Evolutionary conservation across 2,113 vertebrate genomes (phyloP).

Genomic region (Odobenus rosmarus): DNA sequence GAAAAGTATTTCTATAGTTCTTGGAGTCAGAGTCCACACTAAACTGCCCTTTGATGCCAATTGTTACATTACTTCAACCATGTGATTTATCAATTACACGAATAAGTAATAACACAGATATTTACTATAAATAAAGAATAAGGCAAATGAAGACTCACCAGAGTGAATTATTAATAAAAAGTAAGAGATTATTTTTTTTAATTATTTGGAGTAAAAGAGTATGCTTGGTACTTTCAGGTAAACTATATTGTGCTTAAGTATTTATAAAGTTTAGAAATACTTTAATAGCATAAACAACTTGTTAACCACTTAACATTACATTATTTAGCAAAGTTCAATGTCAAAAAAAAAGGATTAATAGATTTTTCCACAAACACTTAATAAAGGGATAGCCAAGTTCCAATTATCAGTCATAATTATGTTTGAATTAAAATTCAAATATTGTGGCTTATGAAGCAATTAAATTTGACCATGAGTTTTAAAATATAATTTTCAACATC

Average conservation of each 20-base stretch:
- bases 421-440: neutral
- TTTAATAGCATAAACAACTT: neutral
- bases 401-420: neutral
- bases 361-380: neutral
- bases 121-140: neutral
- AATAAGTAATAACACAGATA: neutral
- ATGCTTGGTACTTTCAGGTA: neutral
- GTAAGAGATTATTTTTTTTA: neutral
- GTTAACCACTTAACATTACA: neutral
- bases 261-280: slow-evolving; percentile 11
- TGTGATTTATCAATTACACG: neutral
- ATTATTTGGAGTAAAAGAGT: neutral
- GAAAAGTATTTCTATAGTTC: neutral
- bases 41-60: neutral
- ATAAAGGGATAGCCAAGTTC: neutral
- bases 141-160: neutral
- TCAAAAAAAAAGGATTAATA: neutral
- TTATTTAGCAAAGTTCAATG: neutral
- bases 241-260: neutral
- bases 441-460: neutral
- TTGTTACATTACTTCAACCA: neutral
- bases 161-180: neutral
- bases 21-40: neutral
- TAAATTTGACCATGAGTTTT: neutral
- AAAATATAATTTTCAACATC: neutral